Percentiles rank a stretch among this genome's conserved stretches.
Evolutionary conservation across 2,888 invertebrate species (phyloP).

Genomic region (Parochlus steinenii): DNA sequence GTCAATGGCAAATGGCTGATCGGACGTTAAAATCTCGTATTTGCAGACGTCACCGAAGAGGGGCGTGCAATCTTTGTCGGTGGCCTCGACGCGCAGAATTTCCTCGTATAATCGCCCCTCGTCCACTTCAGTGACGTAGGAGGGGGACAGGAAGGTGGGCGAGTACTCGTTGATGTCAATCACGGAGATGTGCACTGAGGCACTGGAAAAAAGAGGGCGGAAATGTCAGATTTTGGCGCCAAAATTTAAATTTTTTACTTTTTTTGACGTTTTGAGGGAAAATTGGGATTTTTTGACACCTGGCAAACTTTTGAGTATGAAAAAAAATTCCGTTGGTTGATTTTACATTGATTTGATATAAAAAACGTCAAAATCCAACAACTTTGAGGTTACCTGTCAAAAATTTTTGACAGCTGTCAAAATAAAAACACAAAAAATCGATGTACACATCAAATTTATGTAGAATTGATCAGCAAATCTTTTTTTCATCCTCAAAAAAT

Average conservation of each 20-base stretch:
- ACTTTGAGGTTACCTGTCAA: too few relatives aligned
- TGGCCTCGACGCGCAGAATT: conserved; percentile 79
- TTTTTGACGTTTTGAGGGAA: not conserved
- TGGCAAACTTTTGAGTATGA: too few relatives aligned
- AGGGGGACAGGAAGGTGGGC: conserved; percentile 78
- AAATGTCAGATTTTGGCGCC: too few relatives aligned
- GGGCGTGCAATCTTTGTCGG: conserved; percentile 89
- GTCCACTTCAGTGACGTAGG: conserved; percentile 77
- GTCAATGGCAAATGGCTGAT: conserved; percentile 81
- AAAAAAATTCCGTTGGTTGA: too few relatives aligned
- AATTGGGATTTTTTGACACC: too few relatives aligned
- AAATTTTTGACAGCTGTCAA: too few relatives aligned
- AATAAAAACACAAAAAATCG: too few relatives aligned
- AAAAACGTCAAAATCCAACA: too few relatives aligned
- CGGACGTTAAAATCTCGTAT: conserved; percentile 85
- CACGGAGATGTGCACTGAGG: conserved; percentile 85
- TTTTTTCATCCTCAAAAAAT: too few relatives aligned
- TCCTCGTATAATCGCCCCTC: conserved; percentile 82
- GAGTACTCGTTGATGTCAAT: conserved; percentile 93
- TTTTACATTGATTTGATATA: not conserved
- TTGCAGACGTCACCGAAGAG: conserved; percentile 90
- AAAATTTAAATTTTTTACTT: conserved; percentile 2
- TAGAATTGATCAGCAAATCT: too few relatives aligned
- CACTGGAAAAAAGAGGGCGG: conserved; percentile 53
- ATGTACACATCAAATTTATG: too few relatives aligned